phyloP scores from a whole-genome alignment of 2,797 vertebrate genomes.

The Centroberyx gerrardi region DNA sequence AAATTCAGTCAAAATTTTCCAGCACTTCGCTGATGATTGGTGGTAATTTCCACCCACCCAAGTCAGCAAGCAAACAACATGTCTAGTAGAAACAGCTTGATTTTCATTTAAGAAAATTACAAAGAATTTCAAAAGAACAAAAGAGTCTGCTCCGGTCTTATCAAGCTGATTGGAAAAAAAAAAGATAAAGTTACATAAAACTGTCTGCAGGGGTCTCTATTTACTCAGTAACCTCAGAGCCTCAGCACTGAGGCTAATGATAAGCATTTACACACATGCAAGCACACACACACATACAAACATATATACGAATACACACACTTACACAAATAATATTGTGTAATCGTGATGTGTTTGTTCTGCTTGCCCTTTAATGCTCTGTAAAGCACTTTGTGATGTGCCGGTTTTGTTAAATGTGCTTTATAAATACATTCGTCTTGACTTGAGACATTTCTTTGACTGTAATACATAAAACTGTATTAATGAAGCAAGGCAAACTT shows the following conservation, averaged over 20 bases:
- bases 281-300: not conserved
- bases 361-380: not conserved
- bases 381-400: not conserved
- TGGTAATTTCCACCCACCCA: not conserved
- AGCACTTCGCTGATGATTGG: too few relatives aligned
- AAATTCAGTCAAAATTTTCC: too few relatives aligned
- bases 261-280: slow-evolving; percentile 12
- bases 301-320: not conserved
- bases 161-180: slow-evolving; percentile 4
- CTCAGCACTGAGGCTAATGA: slow-evolving; percentile 18
- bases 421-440: not conserved
- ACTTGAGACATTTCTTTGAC: not conserved
- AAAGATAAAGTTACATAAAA: slow-evolving; percentile 47
- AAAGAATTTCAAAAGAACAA: not conserved
- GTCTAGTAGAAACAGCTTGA: not conserved
- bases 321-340: not conserved
- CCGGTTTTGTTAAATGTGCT: slow-evolving; percentile 4
- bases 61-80: not conserved
- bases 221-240: slow-evolving; percentile 71
- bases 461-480: too few relatives aligned
- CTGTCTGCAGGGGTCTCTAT: slow-evolving; percentile 85
- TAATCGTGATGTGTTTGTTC: not conserved
- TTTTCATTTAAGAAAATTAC: slow-evolving; percentile 8
- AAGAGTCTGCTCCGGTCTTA: not conserved
- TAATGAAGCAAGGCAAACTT: too few relatives aligned